A percentile compares a stretch with the other conserved stretches of the same genome.
phyloP scores from a whole-genome alignment of 1,140 invertebrate genomes.

The Gerris buenoi region DNA sequence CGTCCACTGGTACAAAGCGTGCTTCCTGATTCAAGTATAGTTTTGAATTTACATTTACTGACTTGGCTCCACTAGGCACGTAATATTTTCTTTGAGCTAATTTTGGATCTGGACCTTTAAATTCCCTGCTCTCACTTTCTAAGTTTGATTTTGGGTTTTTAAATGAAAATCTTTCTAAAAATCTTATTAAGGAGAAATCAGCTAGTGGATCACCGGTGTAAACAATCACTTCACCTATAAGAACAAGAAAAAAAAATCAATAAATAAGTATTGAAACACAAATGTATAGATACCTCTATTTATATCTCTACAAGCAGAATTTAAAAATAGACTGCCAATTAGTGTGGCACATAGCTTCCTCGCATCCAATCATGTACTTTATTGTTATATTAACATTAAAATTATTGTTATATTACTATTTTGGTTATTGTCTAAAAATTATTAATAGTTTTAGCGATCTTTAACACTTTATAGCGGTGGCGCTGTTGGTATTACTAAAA shows the following conservation, averaged over 20 bases:
- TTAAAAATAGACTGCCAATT: too few relatives aligned
- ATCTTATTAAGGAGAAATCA: conserved; percentile 77
- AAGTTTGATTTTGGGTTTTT: conserved; percentile 79
- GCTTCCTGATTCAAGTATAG: conserved; percentile 52
- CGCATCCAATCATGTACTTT: too few relatives aligned
- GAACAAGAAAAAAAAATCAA: not conserved
- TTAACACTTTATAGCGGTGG: too few relatives aligned
- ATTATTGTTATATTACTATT: too few relatives aligned
- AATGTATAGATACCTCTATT: too few relatives aligned
- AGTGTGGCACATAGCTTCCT: too few relatives aligned
- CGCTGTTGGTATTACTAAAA: too few relatives aligned
- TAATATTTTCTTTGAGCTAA: conserved; percentile 44
- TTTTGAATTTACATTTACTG: conserved; percentile 47
- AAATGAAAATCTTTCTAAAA: conserved; percentile 87
- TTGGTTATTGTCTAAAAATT: too few relatives aligned
- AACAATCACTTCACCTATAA: conserved; percentile 46
- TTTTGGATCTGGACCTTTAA: conserved; percentile 33
- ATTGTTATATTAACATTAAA: too few relatives aligned
- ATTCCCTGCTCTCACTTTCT: conserved; percentile 22
- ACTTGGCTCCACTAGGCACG: conserved; percentile 40
- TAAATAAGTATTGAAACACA: too few relatives aligned
- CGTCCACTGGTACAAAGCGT: conserved; percentile 60
- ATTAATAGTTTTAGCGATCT: too few relatives aligned
- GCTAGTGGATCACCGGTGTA: conserved; percentile 84
- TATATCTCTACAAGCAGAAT: not conserved